These are phyloP conservation scores for Girardia tigrina DNA, from an alignment of 2,888 invertebrate species.

Conservation along the genomic window DNA sequence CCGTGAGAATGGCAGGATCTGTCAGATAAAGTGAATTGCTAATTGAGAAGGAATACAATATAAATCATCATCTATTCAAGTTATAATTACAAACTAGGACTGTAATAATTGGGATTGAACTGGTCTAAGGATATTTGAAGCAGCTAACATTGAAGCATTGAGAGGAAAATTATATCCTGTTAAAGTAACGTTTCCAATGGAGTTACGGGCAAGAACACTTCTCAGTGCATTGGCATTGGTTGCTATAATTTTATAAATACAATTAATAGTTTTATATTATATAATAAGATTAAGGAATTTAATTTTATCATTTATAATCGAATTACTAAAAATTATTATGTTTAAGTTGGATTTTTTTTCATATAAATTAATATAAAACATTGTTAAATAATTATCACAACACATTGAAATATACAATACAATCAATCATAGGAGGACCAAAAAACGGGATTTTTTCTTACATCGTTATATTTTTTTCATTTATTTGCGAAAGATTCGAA, in stretches of 20 bases:
- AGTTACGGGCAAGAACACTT: constrained; percentile 11
- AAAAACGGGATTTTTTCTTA: too few relatives aligned
- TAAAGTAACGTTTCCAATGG: constrained; percentile 12
- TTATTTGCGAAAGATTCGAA: too few relatives aligned
- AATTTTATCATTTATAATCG: not conserved
- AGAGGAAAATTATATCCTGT: constrained; percentile 18
- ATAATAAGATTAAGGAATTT: not conserved
- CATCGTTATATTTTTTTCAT: too few relatives aligned
- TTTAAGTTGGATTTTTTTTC: too few relatives aligned
- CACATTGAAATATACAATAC: too few relatives aligned
- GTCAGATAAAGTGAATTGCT: not conserved
- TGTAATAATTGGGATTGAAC: constrained; percentile 19
- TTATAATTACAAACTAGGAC: not conserved
- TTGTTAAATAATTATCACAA: too few relatives aligned
- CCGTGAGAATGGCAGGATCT: not conserved
- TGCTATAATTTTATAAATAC: too few relatives aligned
- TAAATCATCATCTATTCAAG: not conserved
- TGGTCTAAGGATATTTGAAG: not conserved
- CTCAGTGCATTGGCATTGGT: constrained; percentile 11
- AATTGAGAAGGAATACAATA: not conserved
- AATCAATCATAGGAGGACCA: too few relatives aligned
- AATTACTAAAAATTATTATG: too few relatives aligned
- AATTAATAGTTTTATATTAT: not conserved
- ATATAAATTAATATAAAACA: too few relatives aligned
- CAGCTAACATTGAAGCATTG: not conserved